phyloP scores from a whole-genome alignment of 1,140 invertebrate genomes.

The Psilanteris sp. region DNA sequence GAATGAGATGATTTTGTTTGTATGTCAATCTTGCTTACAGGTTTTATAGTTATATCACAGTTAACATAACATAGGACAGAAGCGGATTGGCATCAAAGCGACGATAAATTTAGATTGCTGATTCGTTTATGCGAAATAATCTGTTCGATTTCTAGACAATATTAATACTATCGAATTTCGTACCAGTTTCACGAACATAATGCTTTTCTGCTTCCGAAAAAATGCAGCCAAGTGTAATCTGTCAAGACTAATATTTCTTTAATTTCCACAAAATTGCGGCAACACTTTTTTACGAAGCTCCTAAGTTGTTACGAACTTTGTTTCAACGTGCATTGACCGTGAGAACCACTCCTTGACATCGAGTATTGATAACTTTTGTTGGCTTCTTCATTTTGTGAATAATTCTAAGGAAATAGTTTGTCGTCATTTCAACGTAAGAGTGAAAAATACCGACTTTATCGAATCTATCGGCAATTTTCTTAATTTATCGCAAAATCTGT shows the following conservation, averaged over 20 bases:
- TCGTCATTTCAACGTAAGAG: too few species aligned
- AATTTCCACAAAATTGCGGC: constrained; percentile 7
- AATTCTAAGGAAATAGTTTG: too few species aligned
- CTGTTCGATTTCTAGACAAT: constrained; percentile 34
- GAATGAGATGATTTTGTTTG: constrained; percentile 15
- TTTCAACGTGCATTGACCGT: too few species aligned
- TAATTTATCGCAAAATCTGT: too few species aligned
- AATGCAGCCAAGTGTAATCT: constrained; percentile 54
- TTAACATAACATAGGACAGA: constrained; percentile 15
- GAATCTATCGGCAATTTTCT: too few species aligned
- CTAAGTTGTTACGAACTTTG: too few species aligned
- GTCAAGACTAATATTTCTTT: constrained; percentile 33
- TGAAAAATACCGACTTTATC: too few species aligned
- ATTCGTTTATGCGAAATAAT: constrained; percentile 47
- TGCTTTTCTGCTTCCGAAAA: constrained; percentile 56
- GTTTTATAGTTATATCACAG: constrained; percentile 3
- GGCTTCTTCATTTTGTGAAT: too few species aligned
- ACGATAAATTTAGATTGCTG: constrained; percentile 34
- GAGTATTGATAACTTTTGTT: too few species aligned
- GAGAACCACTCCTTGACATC: too few species aligned
- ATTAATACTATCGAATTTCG: constrained; percentile 45
- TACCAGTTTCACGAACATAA: constrained; percentile 40
- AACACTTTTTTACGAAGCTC: too few species aligned
- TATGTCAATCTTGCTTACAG: constrained; percentile 28
- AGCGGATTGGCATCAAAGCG: constrained; percentile 46